Conservation (phyloP, 2,113 vertebrate species). For the Ailuropoda melanoleuca region DNA sequence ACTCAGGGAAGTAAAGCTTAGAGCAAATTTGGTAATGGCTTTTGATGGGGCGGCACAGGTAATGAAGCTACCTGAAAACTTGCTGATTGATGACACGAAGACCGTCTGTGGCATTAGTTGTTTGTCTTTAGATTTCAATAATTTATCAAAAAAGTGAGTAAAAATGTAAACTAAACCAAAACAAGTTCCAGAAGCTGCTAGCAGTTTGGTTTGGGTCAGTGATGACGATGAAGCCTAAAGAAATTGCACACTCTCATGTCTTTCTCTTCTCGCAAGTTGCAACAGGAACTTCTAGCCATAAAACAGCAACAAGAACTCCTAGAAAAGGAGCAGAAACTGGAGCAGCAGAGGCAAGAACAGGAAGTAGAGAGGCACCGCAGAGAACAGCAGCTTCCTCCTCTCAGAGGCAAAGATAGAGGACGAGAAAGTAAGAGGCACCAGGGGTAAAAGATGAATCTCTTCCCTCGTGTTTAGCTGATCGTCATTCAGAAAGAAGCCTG, state of each 20-base stretch:
- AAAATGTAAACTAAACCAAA: slow-evolving; percentile 45
- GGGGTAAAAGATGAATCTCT: slow-evolving; percentile 56
- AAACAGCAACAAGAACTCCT: slow-evolving; percentile 97
- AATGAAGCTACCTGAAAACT: not conserved
- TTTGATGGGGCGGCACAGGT: not conserved
- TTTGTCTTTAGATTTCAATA: slow-evolving; percentile 8
- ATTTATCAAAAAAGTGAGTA: not conserved
- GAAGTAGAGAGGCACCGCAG: slow-evolving; percentile 94
- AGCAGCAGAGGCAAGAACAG: slow-evolving; percentile 96
- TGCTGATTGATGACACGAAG: not conserved
- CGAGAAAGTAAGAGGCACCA: slow-evolving; percentile 94
- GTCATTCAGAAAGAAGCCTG: not conserved
- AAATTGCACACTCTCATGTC: slow-evolving; percentile 85
- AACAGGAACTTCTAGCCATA: slow-evolving; percentile 98
- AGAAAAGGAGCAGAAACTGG: slow-evolving; percentile 97
- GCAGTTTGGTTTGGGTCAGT: slow-evolving; percentile 51
- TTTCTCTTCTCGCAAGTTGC: slow-evolving; percentile 92
- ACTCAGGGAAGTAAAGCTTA: not conserved
- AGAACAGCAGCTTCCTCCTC: slow-evolving; percentile 93
- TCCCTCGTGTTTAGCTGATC: not conserved
- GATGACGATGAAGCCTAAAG: slow-evolving; percentile 69
- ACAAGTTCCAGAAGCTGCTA: slow-evolving; percentile 38
- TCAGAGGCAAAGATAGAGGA: slow-evolving; percentile 94
- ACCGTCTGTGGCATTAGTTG: not conserved
- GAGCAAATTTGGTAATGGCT: not conserved